Evolutionary conservation across 2,797 vertebrate genomes (phyloP).

Genomic region (Columba guinea): DNA sequence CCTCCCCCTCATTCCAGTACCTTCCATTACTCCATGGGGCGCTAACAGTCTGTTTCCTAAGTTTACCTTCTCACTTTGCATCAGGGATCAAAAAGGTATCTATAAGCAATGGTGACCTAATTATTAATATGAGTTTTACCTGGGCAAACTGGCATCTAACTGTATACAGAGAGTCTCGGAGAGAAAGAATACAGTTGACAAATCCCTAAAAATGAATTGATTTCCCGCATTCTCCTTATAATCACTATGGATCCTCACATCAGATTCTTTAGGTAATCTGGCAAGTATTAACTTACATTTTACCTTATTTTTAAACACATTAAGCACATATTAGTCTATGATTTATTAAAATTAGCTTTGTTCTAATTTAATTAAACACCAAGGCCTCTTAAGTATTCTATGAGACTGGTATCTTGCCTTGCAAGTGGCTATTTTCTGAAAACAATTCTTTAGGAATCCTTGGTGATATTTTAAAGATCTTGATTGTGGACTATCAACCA

Average conservation of each 20-base stretch:
- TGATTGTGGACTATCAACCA: neutral
- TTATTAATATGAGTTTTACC: neutral
- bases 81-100: neutral
- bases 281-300: neutral
- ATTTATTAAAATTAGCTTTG: neutral
- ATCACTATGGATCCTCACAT: neutral
- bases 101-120: neutral
- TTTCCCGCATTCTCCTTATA: neutral
- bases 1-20: neutral
- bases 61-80: neutral
- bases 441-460: neutral
- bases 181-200: neutral
- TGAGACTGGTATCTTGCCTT: neutral
- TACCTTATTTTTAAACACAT: neutral
- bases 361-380: neutral
- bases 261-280: neutral
- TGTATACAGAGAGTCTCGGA: neutral
- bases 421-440: neutral
- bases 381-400: neutral
- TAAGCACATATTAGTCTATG: neutral
- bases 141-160: neutral
- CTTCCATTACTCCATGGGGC: neutral
- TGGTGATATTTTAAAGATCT: neutral
- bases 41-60: neutral
- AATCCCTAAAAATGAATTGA: neutral